Base-by-base conservation (phyloP, 2,797 vertebrate species). In the Amphiprion clarkii region DNA sequence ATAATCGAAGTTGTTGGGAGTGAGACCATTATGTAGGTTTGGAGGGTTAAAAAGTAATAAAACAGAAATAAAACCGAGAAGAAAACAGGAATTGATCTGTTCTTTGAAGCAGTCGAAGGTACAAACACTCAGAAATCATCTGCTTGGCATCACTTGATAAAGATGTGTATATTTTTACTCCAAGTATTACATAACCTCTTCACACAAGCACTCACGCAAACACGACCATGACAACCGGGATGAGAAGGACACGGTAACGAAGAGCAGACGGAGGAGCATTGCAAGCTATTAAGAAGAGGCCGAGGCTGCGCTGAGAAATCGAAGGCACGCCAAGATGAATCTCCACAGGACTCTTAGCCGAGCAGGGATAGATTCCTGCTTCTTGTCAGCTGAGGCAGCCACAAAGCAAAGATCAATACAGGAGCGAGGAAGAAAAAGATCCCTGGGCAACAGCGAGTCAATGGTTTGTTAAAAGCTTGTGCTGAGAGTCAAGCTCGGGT, bases 381-480 rank as follows among this genome's bases (percentile, higher is more conserved):
- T 77, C 76, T 71, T 63, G 71, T 88, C 79, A 78, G 83, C 75
- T 75, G 85, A 81, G 54, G 73, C 81, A 81, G 85, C 71, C 78
- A 74, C 81, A 86, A 86, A 91, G 80, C 46, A 67, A 10, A 66
- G 73, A 93, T 92, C 90, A 86, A 93, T 91, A 88, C 53, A 39
- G 72, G 63, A 16, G 60, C 60, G 48, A 46, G 5, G 7, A 23
- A 61, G 66, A 61, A 79, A 66, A 76, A 69, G 58, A 60, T 67
- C 75, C 58, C 52, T 25, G 67, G 39, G 64, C 56, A 68, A 65
- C 57, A 65, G 71, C 73, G 60, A 86, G 70, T 86, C 73, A 62
- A 51, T 70, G 84, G 60, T 86, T 91, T 89, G 74, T 82, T 88
- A 84, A 90, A 87, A 82, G 79, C 78, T 64, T 56, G 1, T 44